phyloP scores from a whole-genome alignment of 2,113 vertebrate species.

The Myrmecobius fasciatus region DNA sequence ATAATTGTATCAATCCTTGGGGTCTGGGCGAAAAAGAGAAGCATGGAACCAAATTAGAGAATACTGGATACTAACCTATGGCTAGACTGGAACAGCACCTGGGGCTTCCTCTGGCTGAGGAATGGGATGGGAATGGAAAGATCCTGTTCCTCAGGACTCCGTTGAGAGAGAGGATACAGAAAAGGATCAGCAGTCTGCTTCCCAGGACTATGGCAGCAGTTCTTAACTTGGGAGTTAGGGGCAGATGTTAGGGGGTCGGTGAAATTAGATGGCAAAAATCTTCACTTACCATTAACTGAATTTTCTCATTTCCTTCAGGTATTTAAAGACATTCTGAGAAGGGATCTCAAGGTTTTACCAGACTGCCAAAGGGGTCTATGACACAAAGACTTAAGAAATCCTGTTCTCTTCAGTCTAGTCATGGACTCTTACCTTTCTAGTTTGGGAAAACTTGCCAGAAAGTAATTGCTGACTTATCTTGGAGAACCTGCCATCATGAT shows the following conservation, averaged over 20 bases:
- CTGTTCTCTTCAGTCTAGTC: not conserved
- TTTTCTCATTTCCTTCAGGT: not conserved
- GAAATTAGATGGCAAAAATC: not conserved
- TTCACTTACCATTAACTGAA: not conserved
- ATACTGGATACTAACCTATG: not conserved
- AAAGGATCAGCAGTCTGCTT: not conserved
- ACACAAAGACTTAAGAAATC: not conserved
- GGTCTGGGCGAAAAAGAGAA: conserved; percentile 40
- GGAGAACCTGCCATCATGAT: not conserved
- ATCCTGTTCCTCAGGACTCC: not conserved
- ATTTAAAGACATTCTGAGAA: not conserved
- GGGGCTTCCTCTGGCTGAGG: too few relatives aligned
- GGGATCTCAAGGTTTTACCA: not conserved
- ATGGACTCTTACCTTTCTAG: not conserved
- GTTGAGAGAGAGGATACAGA: not conserved
- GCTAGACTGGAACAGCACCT: accelerated
- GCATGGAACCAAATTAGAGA: not conserved
- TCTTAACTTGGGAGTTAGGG: not conserved
- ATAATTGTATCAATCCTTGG: conserved; percentile 52
- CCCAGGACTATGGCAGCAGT: not conserved
- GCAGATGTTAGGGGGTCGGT: not conserved
- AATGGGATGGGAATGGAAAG: not conserved
- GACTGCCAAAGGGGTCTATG: not conserved
- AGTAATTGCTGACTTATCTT: not conserved
- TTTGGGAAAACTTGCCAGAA: not conserved